A percentile compares a stretch with the other conserved stretches of the same genome.
Evolutionary conservation across 2,888 invertebrate genomes (phyloP).

Genomic region (Sinhomidia bicolor): DNA sequence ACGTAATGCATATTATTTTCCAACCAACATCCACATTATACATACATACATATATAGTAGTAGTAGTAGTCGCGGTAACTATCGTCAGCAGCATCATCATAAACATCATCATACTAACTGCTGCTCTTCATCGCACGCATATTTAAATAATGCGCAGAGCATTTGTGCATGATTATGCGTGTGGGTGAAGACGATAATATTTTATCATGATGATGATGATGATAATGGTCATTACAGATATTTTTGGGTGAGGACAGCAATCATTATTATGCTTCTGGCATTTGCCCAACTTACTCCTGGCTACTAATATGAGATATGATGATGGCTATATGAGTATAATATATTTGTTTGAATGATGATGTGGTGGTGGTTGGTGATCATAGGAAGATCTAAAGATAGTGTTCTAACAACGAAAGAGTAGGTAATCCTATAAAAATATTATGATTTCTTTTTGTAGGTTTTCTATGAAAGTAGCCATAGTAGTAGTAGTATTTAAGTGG

Average conservation of each 20-base stretch:
- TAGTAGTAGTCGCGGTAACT: too few relatives aligned
- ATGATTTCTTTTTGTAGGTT: not conserved
- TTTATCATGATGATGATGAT: conserved; percentile 38
- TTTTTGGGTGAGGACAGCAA: conserved; percentile 56
- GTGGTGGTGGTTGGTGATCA: too few relatives aligned
- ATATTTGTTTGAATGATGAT: not conserved
- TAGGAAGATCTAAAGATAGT: not conserved
- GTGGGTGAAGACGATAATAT: conserved; percentile 58
- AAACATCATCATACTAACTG: not conserved
- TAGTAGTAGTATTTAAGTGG: not conserved
- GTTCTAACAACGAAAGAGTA: conserved; percentile 1
- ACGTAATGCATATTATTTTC: conserved; percentile 62
- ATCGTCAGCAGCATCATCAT: conserved; percentile 1
- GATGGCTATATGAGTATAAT: not conserved
- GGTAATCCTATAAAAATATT: conserved; percentile 23
- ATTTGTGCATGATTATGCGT: conserved; percentile 46
- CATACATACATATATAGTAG: too few relatives aligned
- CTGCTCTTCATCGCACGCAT: conserved; percentile 42
- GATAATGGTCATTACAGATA: conserved; percentile 43
- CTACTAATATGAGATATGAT: not conserved
- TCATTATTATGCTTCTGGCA: conserved; percentile 48
- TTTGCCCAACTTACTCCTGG: conserved; percentile 49
- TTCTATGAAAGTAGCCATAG: not conserved
- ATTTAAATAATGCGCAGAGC: not conserved
- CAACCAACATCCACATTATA: not conserved